Evolutionary conservation across 2,888 invertebrate species (phyloP), one percentile per base, ranked within the genome.

Genomic region (Xanthia togata): DNA sequence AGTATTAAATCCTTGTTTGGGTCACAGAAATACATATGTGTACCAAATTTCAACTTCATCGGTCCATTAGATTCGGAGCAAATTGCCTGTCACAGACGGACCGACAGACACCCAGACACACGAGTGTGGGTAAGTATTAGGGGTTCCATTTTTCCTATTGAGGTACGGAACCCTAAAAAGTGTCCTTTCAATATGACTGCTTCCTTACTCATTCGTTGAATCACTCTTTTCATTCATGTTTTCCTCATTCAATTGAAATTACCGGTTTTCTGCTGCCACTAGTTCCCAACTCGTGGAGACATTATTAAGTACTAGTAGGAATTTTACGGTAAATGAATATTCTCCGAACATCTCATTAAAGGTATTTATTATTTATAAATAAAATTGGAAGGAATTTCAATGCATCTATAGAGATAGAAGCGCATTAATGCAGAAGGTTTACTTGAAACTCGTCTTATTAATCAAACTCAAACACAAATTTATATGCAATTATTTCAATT

Each of bases 331-430:
- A 53, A 59, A 75, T 65, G n/a, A 67, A 60, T 14, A 23, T 75
- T 75, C 65, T 67, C 9, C 9, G 50, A 76, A 76, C n/a, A 8
- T 35, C 31, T 0, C 23, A 38, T 41, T 71, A 31, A 1, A 41
- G 5, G 6, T 70, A 73, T 26, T 59, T n/a, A 47, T 17, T 26
- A 72, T 55, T 44, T 68, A 44, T 44, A 57, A 68, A 72, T 72
- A 55, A 55, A 31, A 31, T 31, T n/a, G 5, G 2, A 20, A 2
- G 31, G 44, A 47, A 35, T n/a, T 35, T 72, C 20, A 44, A n/a
- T 11, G 31, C 2, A 23, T 9, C 72, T 17, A 5, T 64, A 11
- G 5, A 41, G 11, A 41, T 41, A 1, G 11, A 11, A 11, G 1
- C 11, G 11, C 5, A 20, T 20, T 3, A 44, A 11, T 6, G 26